Percentiles rank a stretch among this genome's conserved stretches.
These are phyloP conservation scores for Enoplosus armatus DNA, from an alignment of 2,797 vertebrate genomes.

Conservation along the genomic window DNA sequence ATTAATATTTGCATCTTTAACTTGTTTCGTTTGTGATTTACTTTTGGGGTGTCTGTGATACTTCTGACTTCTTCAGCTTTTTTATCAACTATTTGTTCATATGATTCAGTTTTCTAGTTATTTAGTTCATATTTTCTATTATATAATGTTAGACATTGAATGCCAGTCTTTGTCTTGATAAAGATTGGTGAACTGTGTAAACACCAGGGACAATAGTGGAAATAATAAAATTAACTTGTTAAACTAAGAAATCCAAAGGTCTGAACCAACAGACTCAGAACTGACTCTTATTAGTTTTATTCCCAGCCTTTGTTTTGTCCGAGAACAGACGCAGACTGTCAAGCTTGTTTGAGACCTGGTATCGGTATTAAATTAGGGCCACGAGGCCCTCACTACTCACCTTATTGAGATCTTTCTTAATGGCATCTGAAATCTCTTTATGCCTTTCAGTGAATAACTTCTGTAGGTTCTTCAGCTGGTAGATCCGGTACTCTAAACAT, in stretches of 20 bases:
- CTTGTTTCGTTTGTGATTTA: background rate
- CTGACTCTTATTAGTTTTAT: background rate
- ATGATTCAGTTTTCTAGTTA: background rate
- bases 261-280: background rate
- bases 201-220: background rate
- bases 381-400: conserved; percentile 65
- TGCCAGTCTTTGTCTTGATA: background rate
- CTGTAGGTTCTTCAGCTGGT: conserved; percentile 89
- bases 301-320: background rate
- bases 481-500: conserved; percentile 87
- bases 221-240: no score
- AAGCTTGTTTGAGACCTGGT: background rate
- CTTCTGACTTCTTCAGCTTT: background rate
- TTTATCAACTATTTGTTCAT: background rate
- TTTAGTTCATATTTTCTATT: background rate
- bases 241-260: conserved; percentile 6
- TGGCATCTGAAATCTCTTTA: conserved; percentile 83
- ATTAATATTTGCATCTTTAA: background rate
- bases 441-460: conserved; percentile 86
- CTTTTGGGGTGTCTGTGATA: background rate
- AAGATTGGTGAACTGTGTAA: background rate
- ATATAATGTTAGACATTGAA: background rate
- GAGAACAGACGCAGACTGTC: background rate
- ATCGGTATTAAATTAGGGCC: background rate
- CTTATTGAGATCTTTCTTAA: conserved; percentile 90